Percentiles rank a stretch among this genome's conserved stretches.
These are phyloP conservation scores for Albula glossodonta DNA, from an alignment of 2,113 vertebrate genomes.

Conservation along the genomic window DNA sequence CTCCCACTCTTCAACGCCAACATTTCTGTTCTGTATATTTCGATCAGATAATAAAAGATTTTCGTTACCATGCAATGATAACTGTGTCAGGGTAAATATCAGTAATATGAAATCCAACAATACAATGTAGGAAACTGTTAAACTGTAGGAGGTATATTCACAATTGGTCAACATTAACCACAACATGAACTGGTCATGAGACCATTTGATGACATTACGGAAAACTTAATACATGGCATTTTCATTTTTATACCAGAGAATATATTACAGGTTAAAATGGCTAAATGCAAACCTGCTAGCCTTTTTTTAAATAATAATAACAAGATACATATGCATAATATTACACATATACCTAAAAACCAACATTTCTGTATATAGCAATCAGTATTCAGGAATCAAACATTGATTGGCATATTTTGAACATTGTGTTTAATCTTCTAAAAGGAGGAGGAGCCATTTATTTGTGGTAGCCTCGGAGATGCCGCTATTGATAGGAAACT, in stretches of 20 bases:
- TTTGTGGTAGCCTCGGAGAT: slow-evolving; percentile 51
- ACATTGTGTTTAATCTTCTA: slow-evolving; percentile 16
- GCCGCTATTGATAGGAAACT: slow-evolving; percentile 59
- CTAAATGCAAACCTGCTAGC: neutral
- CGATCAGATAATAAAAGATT: neutral
- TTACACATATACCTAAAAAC: too few species aligned
- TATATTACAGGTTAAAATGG: neutral
- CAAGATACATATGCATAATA: neutral
- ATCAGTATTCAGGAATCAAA: too few species aligned
- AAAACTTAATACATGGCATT: neutral
- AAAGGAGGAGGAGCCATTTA: slow-evolving; percentile 45
- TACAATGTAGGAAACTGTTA: neutral
- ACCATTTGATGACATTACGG: neutral
- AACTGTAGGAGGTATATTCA: neutral
- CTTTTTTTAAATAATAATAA: neutral
- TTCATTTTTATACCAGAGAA: too few species aligned
- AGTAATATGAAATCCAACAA: neutral
- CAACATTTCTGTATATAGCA: neutral
- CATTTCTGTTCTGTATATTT: neutral
- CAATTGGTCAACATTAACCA: neutral
- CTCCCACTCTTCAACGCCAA: neutral
- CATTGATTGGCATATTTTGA: neutral
- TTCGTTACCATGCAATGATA: neutral
- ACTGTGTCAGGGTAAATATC: neutral
- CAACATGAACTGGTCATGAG: neutral